phyloP scores from a whole-genome alignment of 2,113 vertebrate species.

The Eira barbara region DNA sequence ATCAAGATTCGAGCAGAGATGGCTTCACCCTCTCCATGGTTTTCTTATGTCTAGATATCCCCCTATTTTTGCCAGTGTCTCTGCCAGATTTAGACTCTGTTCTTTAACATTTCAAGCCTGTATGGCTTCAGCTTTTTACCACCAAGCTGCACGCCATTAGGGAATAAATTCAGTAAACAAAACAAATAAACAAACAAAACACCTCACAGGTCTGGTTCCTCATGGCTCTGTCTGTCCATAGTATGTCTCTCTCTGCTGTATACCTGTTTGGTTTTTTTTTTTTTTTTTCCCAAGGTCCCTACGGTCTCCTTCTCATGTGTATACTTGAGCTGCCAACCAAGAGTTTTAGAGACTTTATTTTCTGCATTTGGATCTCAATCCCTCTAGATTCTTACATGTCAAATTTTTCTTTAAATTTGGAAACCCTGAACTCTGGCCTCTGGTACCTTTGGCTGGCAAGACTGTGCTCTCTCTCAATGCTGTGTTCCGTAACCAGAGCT shows the following conservation, averaged over 20 bases:
- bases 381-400: background rate
- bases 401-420: background rate
- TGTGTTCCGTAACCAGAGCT: background rate
- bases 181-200: background rate
- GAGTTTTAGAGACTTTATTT: background rate
- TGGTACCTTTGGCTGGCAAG: no score
- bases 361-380: background rate
- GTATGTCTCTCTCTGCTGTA: background rate
- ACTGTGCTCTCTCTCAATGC: background rate
- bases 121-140: background rate
- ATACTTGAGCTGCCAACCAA: background rate
- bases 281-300: background rate
- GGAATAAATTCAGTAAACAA: background rate
- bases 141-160: background rate
- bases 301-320: background rate
- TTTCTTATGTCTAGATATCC: background rate
- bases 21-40: rapidly evolving
- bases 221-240: background rate
- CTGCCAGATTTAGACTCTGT: background rate
- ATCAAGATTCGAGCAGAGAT: background rate
- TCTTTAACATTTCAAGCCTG: background rate
- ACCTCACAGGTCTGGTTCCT: background rate
- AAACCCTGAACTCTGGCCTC: background rate
- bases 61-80: background rate
- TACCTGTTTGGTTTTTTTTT: background rate